Base-by-base conservation (phyloP, 1,140 invertebrate species). In the Drosophila pseudoobscura region DNA sequence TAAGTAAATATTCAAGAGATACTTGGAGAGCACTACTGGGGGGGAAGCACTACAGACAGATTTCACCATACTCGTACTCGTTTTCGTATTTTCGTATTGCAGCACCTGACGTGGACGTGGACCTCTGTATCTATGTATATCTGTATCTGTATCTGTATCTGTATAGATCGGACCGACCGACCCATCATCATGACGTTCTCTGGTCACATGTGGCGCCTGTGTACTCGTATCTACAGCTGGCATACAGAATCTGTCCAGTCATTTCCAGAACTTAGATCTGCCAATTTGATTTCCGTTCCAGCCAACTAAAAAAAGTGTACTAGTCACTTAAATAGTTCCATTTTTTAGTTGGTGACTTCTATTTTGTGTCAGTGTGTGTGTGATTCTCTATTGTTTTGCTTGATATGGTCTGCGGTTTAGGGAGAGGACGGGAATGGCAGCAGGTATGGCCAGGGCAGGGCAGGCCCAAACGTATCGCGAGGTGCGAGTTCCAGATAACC, bases 401-500 rank as follows among this genome's bases (percentile, higher is more conserved):
- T 56, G 63, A 75, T 62, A 76, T 63, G 65, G 31, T 11, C 41
- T 31, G 60, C 49, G 26, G 20, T 24, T 5, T 15, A 26, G 45
- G 29, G 31, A 26, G 24, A 24, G 39, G 26, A 11, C 15, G 43
- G 31, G 22, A 31, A 31, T 9, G 45, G 45, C 41, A 51, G 51
- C 26, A 35, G 31, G 41, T 31, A 44, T 52, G 13, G 35, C 3
- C 3, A 11, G 1, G 35, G 9, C 35, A 20, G 39, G 8, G 1
- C 20, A 29, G 29, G 31, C 31, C 35, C 35, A 39, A 13, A 39
- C 35, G 45, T 54, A 62, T 69, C 58, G 51, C 29, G 52, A 63
- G 65, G 71, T 74, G 58, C 57, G 56, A 75, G 75, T 84, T 79
- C 35, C 71, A 72, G 80, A 84, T 84, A 84, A 84, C 71, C 80